phyloP scores from a whole-genome alignment of 2,113 vertebrate genomes.

The Phyllostomus hastatus region DNA sequence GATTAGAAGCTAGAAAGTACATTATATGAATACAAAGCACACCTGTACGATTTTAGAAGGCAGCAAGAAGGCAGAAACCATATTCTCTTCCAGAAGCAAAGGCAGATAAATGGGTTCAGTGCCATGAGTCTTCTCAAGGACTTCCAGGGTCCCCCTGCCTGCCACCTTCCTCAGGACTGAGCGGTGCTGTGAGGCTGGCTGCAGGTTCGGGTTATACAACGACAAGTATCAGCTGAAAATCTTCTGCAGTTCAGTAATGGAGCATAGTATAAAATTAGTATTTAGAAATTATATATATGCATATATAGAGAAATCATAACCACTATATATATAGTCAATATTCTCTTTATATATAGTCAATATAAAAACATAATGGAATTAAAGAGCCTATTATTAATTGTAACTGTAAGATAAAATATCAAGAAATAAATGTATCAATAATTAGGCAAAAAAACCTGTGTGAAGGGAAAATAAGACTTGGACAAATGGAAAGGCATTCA shows the following conservation, averaged over 20 bases:
- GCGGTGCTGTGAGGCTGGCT: not conserved
- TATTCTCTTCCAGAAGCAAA: not conserved
- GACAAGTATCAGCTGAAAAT: not conserved
- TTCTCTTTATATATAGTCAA: not conserved
- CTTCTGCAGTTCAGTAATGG: not conserved
- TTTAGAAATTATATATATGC: not conserved
- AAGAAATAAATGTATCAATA: not conserved
- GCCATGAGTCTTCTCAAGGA: not conserved
- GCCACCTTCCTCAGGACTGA: not conserved
- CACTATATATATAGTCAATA: not conserved
- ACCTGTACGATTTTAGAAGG: not conserved
- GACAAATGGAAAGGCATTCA: not conserved
- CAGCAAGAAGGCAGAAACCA: not conserved
- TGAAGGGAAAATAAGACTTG: not conserved
- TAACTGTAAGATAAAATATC: not conserved
- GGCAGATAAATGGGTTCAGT: not conserved
- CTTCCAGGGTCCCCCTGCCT: not conserved
- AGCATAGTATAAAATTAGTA: not conserved
- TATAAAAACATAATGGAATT: not conserved
- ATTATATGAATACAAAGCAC: not conserved
- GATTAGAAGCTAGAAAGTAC: not conserved
- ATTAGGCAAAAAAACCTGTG: not conserved
- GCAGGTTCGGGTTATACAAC: not conserved
- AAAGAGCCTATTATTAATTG: not conserved
- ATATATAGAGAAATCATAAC: not conserved